Conservation (phyloP, 2,797 vertebrate species). For the Lepidocolaptes lacrymiger region DNA sequence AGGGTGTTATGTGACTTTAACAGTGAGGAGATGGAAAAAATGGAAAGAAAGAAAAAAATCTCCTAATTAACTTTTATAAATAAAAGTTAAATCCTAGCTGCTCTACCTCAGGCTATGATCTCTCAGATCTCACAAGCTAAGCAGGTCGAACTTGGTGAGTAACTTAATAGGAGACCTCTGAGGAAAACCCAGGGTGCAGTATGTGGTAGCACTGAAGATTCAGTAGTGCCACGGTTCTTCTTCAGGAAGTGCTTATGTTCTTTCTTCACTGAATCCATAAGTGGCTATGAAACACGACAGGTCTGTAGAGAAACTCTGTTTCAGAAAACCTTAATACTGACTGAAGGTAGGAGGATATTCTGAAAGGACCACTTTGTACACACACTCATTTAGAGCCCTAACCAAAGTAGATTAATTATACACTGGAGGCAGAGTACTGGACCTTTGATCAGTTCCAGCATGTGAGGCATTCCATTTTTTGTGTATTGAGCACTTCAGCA, state of each 20-base stretch:
- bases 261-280: background rate
- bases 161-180: conserved; percentile 31
- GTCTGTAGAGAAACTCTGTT: background rate
- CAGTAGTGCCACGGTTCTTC: background rate
- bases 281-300: background rate
- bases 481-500: background rate
- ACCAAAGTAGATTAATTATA: background rate
- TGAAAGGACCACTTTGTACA: background rate
- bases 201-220: background rate
- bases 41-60: background rate
- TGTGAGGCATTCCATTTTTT: background rate
- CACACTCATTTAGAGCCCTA: background rate
- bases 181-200: background rate
- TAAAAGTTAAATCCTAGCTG: conserved; percentile 52
- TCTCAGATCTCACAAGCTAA: conserved; percentile 27
- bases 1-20: background rate
- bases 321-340: background rate
- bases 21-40: background rate
- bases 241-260: background rate
- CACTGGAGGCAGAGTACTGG: background rate
- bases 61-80: conserved; percentile 51
- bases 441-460: background rate
- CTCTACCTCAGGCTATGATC: conserved; percentile 29
- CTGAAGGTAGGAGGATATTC: background rate
- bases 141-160: background rate